Evolutionary conservation across 2,797 vertebrate species (phyloP).

Genomic region (Alca torda): DNA sequence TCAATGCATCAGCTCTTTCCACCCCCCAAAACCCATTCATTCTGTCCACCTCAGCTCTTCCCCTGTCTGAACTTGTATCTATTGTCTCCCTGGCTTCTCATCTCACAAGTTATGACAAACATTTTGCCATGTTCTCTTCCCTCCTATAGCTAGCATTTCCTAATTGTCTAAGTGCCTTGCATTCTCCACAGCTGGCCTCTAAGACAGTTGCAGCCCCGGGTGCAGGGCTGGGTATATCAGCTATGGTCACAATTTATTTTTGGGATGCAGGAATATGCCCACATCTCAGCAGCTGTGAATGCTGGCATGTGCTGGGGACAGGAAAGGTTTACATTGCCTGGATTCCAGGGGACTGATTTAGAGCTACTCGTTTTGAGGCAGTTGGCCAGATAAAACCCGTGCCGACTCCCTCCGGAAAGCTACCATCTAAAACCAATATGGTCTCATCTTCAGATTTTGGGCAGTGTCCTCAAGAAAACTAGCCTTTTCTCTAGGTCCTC

Average conservation of each 20-base stretch:
- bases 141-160: slow-evolving; percentile 49
- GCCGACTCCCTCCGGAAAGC: neutral
- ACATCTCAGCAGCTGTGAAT: slow-evolving; percentile 66
- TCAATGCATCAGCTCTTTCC: neutral
- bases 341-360: slow-evolving; percentile 47
- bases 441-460: neutral
- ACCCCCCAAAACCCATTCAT: neutral
- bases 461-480: neutral
- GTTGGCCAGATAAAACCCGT: neutral
- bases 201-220: slow-evolving; percentile 30
- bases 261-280: slow-evolving; percentile 53
- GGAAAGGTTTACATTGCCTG: slow-evolving; percentile 44
- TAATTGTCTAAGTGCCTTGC: neutral
- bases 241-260: slow-evolving; percentile 51
- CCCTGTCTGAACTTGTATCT: neutral
- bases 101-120: neutral
- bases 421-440: neutral
- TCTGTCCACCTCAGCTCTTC: neutral
- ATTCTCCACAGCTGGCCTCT: slow-evolving; percentile 57
- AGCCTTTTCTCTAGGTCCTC: neutral
- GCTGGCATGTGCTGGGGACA: slow-evolving; percentile 19
- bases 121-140: neutral
- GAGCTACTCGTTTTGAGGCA: neutral
- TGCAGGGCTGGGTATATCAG: slow-evolving; percentile 10
- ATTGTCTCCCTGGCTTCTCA: neutral